Conservation (phyloP, 2,888 invertebrate genomes). For the Monoplex corrugatus region DNA sequence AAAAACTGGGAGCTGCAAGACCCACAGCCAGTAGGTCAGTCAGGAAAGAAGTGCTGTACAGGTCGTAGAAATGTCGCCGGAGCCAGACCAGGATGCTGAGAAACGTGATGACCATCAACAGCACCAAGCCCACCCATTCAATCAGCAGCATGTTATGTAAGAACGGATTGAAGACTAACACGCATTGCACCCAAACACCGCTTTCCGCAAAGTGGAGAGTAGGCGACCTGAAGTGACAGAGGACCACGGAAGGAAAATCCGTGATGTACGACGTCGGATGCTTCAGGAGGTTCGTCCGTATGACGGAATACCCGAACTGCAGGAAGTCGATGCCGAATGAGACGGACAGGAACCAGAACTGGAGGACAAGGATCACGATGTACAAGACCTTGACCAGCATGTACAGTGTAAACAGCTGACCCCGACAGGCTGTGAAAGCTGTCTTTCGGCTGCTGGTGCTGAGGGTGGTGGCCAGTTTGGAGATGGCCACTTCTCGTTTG, state of each 20-base stretch:
- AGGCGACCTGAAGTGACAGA: constrained; percentile 20
- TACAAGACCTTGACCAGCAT: constrained; percentile 13
- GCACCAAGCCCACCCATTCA: constrained; percentile 12
- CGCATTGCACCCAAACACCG: constrained; percentile 33
- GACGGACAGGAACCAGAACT: not conserved
- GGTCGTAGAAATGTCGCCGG: not conserved
- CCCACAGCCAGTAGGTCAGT: not conserved
- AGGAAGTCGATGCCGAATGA: constrained; percentile 6
- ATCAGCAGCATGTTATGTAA: constrained; percentile 25
- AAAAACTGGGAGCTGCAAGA: not conserved
- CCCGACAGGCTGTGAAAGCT: not conserved
- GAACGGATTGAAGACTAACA: constrained; percentile 14
- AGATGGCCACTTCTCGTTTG: not conserved
- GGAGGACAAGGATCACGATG: not conserved
- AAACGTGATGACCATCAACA: not conserved
- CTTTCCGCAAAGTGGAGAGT: not conserved
- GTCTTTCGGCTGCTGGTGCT: not conserved
- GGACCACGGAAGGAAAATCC: constrained; percentile 16
- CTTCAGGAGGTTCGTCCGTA: not conserved
- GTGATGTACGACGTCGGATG: not conserved
- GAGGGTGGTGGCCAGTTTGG: not conserved
- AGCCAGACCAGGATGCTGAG: constrained; percentile 4
- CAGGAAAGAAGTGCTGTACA: not conserved
- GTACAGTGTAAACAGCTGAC: not conserved
- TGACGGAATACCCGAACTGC: not conserved